Evolutionary conservation across 30 jellyfish, hydroid and myxozoan genomes (phyloP).

Genomic region (Mastigias papua): DNA sequence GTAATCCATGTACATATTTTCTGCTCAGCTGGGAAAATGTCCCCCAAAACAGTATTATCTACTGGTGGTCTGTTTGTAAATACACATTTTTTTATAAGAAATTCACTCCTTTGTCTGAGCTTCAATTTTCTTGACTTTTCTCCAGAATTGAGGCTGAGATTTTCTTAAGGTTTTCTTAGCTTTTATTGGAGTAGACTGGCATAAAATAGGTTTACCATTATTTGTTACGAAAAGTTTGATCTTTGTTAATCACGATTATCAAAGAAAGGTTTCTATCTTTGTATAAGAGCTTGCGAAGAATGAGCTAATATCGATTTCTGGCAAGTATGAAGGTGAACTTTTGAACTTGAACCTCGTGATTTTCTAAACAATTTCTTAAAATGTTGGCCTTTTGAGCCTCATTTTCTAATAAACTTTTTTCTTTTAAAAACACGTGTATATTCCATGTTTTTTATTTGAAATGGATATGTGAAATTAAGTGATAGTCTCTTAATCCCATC

Average conservation of each 20-base stretch:
- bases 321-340: not conserved
- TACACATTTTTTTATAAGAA: not conserved
- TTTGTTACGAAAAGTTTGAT: too few species aligned
- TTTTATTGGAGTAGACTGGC: not conserved
- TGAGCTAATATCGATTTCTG: not conserved
- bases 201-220: not conserved
- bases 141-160: not conserved
- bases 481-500: not conserved
- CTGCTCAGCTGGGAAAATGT: too few species aligned
- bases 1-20: too few species aligned
- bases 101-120: not conserved
- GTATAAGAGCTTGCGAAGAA: too few species aligned
- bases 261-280: too few species aligned
- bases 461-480: not conserved
- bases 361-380: not conserved
- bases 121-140: not conserved
- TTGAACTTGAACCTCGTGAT: not conserved
- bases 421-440: not conserved
- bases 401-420: not conserved
- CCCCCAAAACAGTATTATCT: too few species aligned
- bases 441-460: too few species aligned
- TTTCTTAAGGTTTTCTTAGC: not conserved
- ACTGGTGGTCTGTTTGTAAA: too few species aligned
- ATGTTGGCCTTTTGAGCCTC: not conserved
- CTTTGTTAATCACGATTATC: too few species aligned